Base-by-base conservation (phyloP, 2,797 vertebrate species). In the Mycteria americana region DNA sequence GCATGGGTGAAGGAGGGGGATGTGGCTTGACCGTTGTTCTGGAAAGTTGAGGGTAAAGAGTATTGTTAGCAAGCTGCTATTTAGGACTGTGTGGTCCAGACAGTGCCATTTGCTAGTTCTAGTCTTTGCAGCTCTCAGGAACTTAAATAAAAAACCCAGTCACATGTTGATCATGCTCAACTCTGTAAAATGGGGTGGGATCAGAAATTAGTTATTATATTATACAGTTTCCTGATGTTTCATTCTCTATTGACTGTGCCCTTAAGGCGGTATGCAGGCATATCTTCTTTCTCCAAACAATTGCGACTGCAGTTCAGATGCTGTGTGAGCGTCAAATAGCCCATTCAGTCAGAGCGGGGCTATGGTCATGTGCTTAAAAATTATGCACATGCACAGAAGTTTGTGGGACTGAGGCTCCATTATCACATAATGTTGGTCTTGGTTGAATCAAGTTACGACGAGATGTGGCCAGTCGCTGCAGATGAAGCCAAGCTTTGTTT, bases 1-100 rank as follows among this genome's bases (percentile, higher is more conserved):
- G 31, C 39, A 24, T 83, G 72, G 41, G n/a, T 73, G 45, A 91
- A 95, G 79, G 78, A 86, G 65, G 63, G 89, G 92, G 65, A 84
- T 96, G 96, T 90, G 94, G 69, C 69, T 95, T 91, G 62, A 95
- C 87, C 73, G 46, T 95, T 97, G 87, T 92, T 96, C 88, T 94
- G 94, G 85, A 78, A 95, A 95, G 33, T 8, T 78, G 88, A 91
- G 87, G 73, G 79, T 75, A 75, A 85, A 53, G 82, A 41, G 50
- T 88, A 89, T 88, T 88, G 96, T 89, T 90, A 94, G 79, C 76
- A 88, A 93, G 76, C 69, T 96, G 57, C 73, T 95, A 54, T 96
- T 95, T 95, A 83, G 89, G 50, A 83, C 56, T 91, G 0, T 76
- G 82, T 88, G 92, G 93, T 95, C 73, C 92, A 89, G 89, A 85